Percentiles rank a stretch among this genome's conserved stretches.
These are phyloP conservation scores for Acanthoscelides obtectus DNA, from an alignment of 2,888 invertebrate species.

Conservation along the genomic window DNA sequence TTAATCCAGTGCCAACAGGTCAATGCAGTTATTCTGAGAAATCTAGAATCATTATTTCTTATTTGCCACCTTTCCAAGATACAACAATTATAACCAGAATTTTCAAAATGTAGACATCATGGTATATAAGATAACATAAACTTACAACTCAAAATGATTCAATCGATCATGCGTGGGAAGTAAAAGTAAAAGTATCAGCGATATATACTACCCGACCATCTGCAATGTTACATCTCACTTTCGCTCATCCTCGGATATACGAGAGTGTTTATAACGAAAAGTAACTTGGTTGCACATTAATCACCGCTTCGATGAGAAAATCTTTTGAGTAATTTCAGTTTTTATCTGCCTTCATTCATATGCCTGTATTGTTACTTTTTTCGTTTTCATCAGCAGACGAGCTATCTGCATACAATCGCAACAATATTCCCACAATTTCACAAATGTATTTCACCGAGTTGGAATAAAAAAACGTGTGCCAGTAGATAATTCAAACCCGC, in stretches of 20 bases:
- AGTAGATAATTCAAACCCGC: not conserved
- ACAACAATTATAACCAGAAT: no score
- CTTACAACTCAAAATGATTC: no score
- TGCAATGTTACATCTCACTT: not conserved
- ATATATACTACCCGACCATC: not conserved
- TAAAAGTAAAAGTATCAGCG: not conserved
- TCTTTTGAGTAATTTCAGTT: not conserved
- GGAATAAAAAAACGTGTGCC: not conserved
- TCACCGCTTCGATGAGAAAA: not conserved
- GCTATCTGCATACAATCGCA: not conserved
- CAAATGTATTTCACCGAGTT: not conserved
- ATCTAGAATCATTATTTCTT: no score
- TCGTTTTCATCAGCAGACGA: not conserved
- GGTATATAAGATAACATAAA: no score
- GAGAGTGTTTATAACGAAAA: not conserved
- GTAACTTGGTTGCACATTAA: not conserved
- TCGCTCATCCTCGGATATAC: not conserved
- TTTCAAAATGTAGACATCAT: no score
- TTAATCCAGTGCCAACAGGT: no score
- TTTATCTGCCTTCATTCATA: not conserved
- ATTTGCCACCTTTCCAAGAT: no score
- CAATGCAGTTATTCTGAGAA: no score
- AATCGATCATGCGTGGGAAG: no score
- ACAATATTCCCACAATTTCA: constrained; percentile 4
- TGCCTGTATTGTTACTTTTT: not conserved